Percentiles rank a stretch among this genome's conserved stretches.
These are phyloP conservation scores for Drosophila athabasca DNA, from an alignment of 1,140 invertebrate species.

Conservation along the genomic window DNA sequence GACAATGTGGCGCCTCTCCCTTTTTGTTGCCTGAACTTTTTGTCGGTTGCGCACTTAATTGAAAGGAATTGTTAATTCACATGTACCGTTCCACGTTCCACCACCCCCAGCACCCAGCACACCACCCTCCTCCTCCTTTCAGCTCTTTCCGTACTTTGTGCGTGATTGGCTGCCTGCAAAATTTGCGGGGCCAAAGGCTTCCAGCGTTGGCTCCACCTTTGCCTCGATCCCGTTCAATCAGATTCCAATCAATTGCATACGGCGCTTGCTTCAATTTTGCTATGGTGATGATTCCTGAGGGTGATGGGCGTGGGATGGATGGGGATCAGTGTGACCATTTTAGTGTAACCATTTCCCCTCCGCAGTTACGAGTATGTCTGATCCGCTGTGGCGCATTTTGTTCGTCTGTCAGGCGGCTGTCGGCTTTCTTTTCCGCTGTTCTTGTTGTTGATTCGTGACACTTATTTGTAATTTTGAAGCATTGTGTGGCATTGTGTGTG, in stretches of 20 bases:
- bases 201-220: conserved; percentile 22
- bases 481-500: conserved; percentile 60
- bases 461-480: conserved; percentile 64
- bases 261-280: too few relatives aligned
- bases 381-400: background rate
- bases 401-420: conserved; percentile 25
- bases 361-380: background rate
- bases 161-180: conserved; percentile 54
- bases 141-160: conserved; percentile 38
- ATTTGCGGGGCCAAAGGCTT: conserved; percentile 8
- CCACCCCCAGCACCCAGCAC: background rate
- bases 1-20: background rate
- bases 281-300: too few relatives aligned
- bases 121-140: background rate
- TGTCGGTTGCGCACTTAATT: conserved; percentile 73
- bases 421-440: background rate
- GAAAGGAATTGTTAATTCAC: conserved; percentile 79
- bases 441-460: conserved; percentile 56
- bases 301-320: too few relatives aligned
- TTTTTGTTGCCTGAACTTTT: conserved; percentile 17
- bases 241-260: too few relatives aligned
- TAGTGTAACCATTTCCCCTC: background rate
- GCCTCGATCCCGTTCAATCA: background rate
- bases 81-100: conserved; percentile 26
- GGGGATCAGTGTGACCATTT: background rate